These are phyloP conservation scores for Galendromus occidentalis DNA, from an alignment of 1,140 invertebrate genomes.

Conservation along the genomic window DNA sequence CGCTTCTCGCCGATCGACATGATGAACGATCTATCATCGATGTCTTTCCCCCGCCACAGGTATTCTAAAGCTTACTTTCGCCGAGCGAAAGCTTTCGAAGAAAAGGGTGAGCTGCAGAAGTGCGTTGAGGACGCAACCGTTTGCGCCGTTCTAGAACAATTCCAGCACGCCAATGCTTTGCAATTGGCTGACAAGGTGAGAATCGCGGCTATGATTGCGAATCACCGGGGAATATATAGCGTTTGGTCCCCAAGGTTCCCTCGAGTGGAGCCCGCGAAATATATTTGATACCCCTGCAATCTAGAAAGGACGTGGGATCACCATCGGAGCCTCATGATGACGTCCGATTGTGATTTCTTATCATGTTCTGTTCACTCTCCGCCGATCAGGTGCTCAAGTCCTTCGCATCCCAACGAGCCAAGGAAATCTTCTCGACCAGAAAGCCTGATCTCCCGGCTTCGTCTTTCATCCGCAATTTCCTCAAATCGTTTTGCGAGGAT, in stretches of 20 bases:
- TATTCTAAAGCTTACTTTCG: slow-evolving; percentile 4
- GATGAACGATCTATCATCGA: background rate
- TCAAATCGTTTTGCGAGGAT: background rate
- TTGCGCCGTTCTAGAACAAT: slow-evolving; percentile 70
- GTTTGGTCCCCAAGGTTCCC: too few species aligned
- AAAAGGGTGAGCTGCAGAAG: slow-evolving; percentile 10
- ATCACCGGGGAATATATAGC: too few species aligned
- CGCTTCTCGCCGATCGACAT: background rate
- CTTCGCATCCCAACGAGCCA: background rate
- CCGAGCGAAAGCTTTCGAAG: slow-evolving; percentile 6
- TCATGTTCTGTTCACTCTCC: background rate
- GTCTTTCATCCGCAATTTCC: background rate
- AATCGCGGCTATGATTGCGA: too few species aligned
- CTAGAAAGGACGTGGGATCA: too few species aligned
- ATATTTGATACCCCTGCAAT: too few species aligned
- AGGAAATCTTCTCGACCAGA: background rate
- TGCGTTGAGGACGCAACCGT: slow-evolving; percentile 51
- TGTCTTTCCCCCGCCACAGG: background rate
- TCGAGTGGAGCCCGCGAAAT: too few species aligned
- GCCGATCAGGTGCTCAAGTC: background rate
- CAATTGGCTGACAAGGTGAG: slow-evolving; percentile 55
- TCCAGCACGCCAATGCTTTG: slow-evolving; percentile 53
- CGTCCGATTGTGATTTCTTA: background rate
- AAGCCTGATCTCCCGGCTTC: background rate
- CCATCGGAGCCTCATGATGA: too few species aligned